Base-by-base conservation (phyloP, 1,140 invertebrate genomes). In the Macrobrachium rosenbergii region DNA sequence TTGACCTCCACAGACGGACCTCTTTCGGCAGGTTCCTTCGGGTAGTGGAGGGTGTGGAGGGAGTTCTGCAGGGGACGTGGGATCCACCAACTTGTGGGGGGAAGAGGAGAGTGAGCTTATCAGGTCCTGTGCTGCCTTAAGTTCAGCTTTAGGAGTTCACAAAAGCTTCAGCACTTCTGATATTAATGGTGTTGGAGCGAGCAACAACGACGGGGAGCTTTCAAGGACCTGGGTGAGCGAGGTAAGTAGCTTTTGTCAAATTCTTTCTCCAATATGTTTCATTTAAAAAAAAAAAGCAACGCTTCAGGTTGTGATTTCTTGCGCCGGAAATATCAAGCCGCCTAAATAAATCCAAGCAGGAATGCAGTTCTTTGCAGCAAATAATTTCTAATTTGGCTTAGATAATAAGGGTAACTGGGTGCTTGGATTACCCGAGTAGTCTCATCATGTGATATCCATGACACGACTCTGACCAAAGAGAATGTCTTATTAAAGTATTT, bases 111-210 rank as follows among this genome's bases (percentile, higher is more conserved):
- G 94, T 37, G 95, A 96, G 89, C 91, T 96, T 89, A 95, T 96
- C 23, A 94, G 95, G 60, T 95, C 95, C 87, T 96, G 95, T 90
- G 95, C 95, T 0, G 95, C 94, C 5, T 92, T 96, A 12, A 96
- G 95, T 14, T 95, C 95, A 0, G 95, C 95, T n/a, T 92, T 96
- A 0, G 96, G 96, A 1, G 92, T 96, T 1, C 95, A 96, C 64
- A 95, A 96, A 90, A 96, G 95, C 90, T 96, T 97, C 92, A 96
- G 95, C 88, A 96, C 96, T 0, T 94, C 94, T 60, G 96, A 96
- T 90, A 95, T 96, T 19, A 80, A 81, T n/a, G 80, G 81, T 19
- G 77, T 88, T 21, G 83, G 69, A n/a, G 81, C 63, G 0, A 64
- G 21, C 21, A n/a, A 60, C 80, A 73, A 72, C 63, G 79, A 73